These are phyloP conservation scores for Mantis religiosa DNA, from an alignment of 2,888 invertebrate genomes.

Conservation along the genomic window DNA sequence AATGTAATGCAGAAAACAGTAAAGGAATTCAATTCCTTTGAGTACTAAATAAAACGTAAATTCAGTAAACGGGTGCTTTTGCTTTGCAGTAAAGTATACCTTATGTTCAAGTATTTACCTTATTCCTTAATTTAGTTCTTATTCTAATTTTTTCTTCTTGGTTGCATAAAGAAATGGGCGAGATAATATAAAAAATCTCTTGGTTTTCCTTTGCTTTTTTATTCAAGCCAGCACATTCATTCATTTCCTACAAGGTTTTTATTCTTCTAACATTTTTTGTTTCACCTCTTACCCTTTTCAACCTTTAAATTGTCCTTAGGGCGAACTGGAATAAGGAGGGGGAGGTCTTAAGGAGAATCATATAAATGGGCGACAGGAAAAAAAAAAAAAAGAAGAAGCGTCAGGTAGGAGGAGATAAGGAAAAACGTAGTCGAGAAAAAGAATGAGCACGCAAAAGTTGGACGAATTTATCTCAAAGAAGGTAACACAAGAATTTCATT, in stretches of 20 bases:
- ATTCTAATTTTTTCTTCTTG: not conserved
- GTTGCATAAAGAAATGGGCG: not conserved
- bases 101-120: not conserved
- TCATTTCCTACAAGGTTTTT: not conserved
- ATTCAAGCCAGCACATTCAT: not conserved
- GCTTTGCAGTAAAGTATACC: not conserved
- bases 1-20: too few relatives aligned
- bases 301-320: constrained; percentile 2
- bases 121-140: not conserved
- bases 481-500: not conserved
- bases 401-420: not conserved
- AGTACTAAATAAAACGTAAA: not conserved
- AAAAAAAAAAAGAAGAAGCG: not conserved
- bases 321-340: not conserved
- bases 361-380: not conserved
- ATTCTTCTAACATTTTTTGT: not conserved
- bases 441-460: not conserved
- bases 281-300: not conserved
- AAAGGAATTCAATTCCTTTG: not conserved
- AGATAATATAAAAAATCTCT: not conserved
- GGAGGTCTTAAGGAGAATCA: constrained; percentile 1
- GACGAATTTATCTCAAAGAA: not conserved
- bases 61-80: not conserved
- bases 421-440: not conserved
- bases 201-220: not conserved